phyloP scores from a whole-genome alignment of 2,888 invertebrate species.

The Lamellibrachia columna region DNA sequence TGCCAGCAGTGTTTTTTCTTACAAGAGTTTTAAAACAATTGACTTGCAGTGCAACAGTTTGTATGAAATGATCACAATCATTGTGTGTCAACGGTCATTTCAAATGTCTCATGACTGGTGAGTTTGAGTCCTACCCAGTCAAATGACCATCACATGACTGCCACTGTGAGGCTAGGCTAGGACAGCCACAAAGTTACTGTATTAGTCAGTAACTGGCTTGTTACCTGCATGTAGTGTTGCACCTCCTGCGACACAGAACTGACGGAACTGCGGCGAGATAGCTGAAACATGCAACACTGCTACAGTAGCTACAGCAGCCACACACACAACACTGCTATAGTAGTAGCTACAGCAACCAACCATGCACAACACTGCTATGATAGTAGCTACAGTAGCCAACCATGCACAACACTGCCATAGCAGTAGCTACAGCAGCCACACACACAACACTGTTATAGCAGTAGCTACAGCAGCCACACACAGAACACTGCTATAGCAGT shows the following conservation, averaged over 20 bases:
- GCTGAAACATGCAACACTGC: constrained; percentile 41
- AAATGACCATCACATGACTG: background rate
- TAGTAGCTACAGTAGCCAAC: background rate
- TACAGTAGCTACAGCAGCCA: background rate
- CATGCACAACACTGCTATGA: background rate
- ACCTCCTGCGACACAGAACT: constrained; percentile 50
- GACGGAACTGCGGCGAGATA: constrained; percentile 55
- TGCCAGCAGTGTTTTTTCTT: background rate
- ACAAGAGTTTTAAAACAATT: background rate
- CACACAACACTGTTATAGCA: no score
- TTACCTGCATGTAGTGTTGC: constrained; percentile 32
- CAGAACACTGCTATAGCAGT: no score
- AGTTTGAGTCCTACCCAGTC: background rate
- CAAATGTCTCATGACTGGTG: background rate
- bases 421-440: background rate
- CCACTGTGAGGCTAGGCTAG: background rate
- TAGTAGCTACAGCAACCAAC: no score
- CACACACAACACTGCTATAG: background rate
- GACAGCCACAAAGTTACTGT: background rate
- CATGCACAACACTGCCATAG: background rate
- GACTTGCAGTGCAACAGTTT: background rate
- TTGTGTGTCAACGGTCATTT: background rate
- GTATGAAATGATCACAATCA: background rate
- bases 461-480: no score
- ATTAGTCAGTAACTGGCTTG: constrained; percentile 21